Evolutionary conservation across 2,888 invertebrate genomes (phyloP), one percentile per base, ranked within the genome.

Genomic region (Zygaena filipendulae): DNA sequence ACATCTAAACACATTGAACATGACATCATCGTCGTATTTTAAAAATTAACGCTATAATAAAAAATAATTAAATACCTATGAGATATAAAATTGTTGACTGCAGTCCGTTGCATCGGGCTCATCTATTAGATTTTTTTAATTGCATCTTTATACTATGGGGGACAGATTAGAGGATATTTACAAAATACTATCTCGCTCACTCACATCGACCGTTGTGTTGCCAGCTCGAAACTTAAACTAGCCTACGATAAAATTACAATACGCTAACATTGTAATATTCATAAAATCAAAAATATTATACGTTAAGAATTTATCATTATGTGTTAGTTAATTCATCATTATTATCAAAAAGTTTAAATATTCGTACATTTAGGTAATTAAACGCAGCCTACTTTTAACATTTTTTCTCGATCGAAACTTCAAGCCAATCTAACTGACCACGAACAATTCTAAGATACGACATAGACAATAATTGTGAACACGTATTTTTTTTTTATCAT

Each of bases 21-120:
- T 70, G 70, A 75, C 70, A 71, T n/a, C n/a, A n/a, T n/a, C 70
- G 64, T 59, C 43, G 49, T 61, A 62, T 59, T 54, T 61, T 52
- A 62, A 63, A 64, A 69, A 67, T 59, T 66, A 67, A 63, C 56
- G 57, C 63, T 70, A 67, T 42, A 43, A 53, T 55, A 68, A 66
- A 71, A 64, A 69, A 64, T 44, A 58, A 64, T 74, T 75, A 74
- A 74, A 74, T 74, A 77, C 72, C 77, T 77, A 77, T 75, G 77
- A 79, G 77, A 75, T 75, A 77, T n/a, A 66, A 50, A 39, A 70
- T 54, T 68, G 70, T 72, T 75, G 77, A 77, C 77, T 77, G 51
- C 43, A 57, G 64, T 53, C 67, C 63, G 52, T 49, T 40, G 36
- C 40, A 36, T 49, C 55, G 62, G 61, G 52, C 60, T 50, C 33